phyloP scores from a whole-genome alignment of 1,140 invertebrate species.

The Psilanteris sp. region DNA sequence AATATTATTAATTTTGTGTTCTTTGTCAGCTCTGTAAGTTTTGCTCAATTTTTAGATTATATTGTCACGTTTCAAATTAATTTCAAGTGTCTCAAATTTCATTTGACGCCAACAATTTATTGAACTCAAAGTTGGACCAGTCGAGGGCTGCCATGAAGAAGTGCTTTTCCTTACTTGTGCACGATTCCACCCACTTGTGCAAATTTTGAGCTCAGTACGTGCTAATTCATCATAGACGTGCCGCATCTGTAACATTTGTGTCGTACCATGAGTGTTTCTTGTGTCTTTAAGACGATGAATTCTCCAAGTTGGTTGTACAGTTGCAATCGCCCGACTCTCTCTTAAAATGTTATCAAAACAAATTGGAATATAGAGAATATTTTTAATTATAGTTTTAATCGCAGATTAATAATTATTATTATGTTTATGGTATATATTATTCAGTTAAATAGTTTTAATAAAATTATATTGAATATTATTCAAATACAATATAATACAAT shows the following conservation, averaged over 20 bases:
- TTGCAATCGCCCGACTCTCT: constrained; percentile 7
- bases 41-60: too few species aligned
- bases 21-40: too few species aligned
- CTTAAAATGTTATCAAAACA: too few species aligned
- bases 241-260: constrained; percentile 39
- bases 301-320: not conserved
- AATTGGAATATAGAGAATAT: too few species aligned
- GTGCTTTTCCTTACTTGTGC: constrained; percentile 46
- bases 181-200: constrained; percentile 36
- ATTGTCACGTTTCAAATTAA: constrained; percentile 27
- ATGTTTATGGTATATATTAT: too few species aligned
- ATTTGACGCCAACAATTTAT: constrained; percentile 7
- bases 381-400: too few species aligned
- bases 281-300: constrained; percentile 27
- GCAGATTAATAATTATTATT: too few species aligned
- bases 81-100: constrained; percentile 8
- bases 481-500: too few species aligned
- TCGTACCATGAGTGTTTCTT: constrained; percentile 35
- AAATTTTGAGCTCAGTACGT: constrained; percentile 39
- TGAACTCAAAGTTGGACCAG: constrained; percentile 5
- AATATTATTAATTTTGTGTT: too few species aligned
- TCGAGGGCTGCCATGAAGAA: constrained; percentile 7
- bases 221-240: constrained; percentile 56
- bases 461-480: too few species aligned
- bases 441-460: too few species aligned